Conservation (phyloP, 1,140 invertebrate species). For the Sesamia nonagrioides region DNA sequence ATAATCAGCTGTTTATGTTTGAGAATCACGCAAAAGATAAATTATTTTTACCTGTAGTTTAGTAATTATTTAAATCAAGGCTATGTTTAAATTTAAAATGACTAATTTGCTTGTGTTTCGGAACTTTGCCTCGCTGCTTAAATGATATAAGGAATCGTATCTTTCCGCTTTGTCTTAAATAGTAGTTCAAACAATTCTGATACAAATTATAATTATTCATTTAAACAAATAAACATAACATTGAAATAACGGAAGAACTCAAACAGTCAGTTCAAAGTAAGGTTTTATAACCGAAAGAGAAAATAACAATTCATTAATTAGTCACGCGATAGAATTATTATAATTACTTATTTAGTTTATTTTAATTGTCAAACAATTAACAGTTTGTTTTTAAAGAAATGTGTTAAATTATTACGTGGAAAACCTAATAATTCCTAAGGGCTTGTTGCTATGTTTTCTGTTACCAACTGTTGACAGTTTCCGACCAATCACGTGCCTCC, state of each 20-base stretch:
- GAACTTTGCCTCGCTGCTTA: neutral
- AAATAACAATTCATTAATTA: neutral
- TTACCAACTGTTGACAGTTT: constrained; percentile 48
- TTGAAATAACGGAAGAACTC: neutral
- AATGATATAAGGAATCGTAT: neutral
- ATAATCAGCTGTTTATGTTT: constrained; percentile 15
- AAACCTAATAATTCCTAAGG: constrained; percentile 19
- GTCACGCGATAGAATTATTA: neutral
- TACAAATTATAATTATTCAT: too few species aligned
- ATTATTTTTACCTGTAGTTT: neutral
- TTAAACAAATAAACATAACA: neutral
- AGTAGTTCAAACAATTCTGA: neutral
- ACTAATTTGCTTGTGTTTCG: neutral
- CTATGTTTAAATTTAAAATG: neutral
- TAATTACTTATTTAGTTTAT: neutral
- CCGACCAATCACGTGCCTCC: constrained; percentile 40
- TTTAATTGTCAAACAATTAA: constrained; percentile 27
- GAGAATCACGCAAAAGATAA: constrained; percentile 10
- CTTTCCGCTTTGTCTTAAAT: neutral
- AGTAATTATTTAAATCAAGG: constrained; percentile 26
- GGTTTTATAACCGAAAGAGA: too few species aligned
- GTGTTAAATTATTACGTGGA: constrained; percentile 39
- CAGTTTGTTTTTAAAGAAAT: neutral
- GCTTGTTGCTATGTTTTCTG: constrained; percentile 40
- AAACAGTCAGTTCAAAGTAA: too few species aligned